Base-by-base conservation (phyloP, 2,113 vertebrate species). In the Lasiurus cinereus region DNA sequence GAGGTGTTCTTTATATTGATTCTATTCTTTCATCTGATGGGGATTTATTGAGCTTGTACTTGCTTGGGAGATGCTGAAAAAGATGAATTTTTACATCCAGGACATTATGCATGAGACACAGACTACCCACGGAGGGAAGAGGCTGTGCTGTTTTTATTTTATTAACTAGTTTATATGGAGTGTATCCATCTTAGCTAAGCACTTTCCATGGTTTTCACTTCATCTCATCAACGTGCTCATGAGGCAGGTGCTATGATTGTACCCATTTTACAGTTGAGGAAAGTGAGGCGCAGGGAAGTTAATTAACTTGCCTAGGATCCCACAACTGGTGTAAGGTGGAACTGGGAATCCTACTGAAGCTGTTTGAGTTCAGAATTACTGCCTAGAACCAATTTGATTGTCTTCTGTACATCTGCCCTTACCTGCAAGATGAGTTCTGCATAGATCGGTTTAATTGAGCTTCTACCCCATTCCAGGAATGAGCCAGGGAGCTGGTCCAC, bases 1-100 rank as follows among this genome's bases (percentile, higher is more conserved):
- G 83, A 89, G 72, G 70, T 76, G 59, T 96, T 52, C 87, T 90
- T 92, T 94, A 84, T 96, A 74, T 96, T 96, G 97, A 97, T 97
- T 96, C 19, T 0, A 56, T 94, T 97, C 94, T 93, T 96, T 52
- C 67, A 66, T 95, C 94, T 83, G 83, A 94, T 96, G 96, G 96
- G 79, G 96, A 97, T 90, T 95, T 83, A 76, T 76, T 52, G 52
- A 50, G 50, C 27, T 70, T 80, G 64, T 43, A 1, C 50, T 31
- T 39, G 33, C 43, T 46, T 33, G 80, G 29, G 66, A 78, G 78
- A 4, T 19, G 22, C 13, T 5, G 15, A 46, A 85, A 15, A n/a
- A 27, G 54, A 62, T 14, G 19, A 3, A 15, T 46, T 86, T 69
- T 50, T 74, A 24, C 27, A 29, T 1, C 1, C 24, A 6, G 67